Evolutionary conservation across 2,113 vertebrate genomes (phyloP).

Genomic region (rat (Rattus norvegicus)): GRCr8 NC_086022.1:84143001-84143500

Average conservation of each 20-base stretch:
- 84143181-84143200: background rate
- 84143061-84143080: conserved; percentile 81
- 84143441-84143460: background rate
- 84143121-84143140: conserved; percentile 14
- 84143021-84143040: conserved; percentile 83
- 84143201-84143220: background rate
- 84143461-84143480: background rate
- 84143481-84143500: accelerated
- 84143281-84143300: background rate
- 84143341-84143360: background rate
- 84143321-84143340: conserved; percentile 12
- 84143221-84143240: background rate
- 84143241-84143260: background rate
- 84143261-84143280: background rate
- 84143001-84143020: conserved; percentile 86
- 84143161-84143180: background rate
- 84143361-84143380: background rate
- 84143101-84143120: conserved; percentile 39
- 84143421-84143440: background rate
- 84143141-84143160: conserved; percentile 3
- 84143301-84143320: background rate
- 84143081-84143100: conserved; percentile 74
- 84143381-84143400: background rate
- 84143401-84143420: background rate
- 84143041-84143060: conserved; percentile 83